Base-by-base conservation (phyloP, 1,140 invertebrate species). In the Helicoverpa armigera region DNA sequence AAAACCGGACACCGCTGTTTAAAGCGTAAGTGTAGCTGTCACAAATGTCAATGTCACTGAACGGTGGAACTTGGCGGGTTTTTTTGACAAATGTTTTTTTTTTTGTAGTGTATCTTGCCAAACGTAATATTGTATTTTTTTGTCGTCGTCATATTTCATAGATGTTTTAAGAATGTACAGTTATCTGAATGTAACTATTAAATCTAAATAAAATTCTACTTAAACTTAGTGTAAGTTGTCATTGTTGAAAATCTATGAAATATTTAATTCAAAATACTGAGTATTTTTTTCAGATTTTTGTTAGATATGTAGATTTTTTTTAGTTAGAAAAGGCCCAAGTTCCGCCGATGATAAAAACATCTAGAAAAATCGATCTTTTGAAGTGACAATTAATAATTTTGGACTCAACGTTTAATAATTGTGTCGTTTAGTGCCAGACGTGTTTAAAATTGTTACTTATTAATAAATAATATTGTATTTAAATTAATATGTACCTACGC, bases 1-100 rank as follows among this genome's bases (percentile, higher is more conserved):
- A 91, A 96, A 96, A 87, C 95, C 96, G 9, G 95, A 96, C 87
- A 96, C 96, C 0, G 95, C 95, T 29, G 96, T 96, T 79, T 96
- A 96, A 23, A 92, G 73, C 82, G 87, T 91, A 89, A 90, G 87
- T 88, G 79, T 79, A 53, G 77, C 83, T 69, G 10, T 72, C 61
- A 51, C 29, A 2, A 58, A 14, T 63, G 29, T 78, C n/a, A 50
- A 35, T 14, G 35, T 43, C 35, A 43, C 35, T 23, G 3, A 9
- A 4, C 35, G 56, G 63, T 82, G 69, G 78, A 80, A 76, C 74
- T 81, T 48, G 80, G 53, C 4, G n/a, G 63, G 4, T 48, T 23
- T 13, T 69, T 70, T 67, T 67, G 29, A 43, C 67, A 48, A 69
- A 16, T 75, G 58, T 60, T 54, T 13, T 72, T 54, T 72, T 16